These are phyloP conservation scores for Apogon talboti DNA, from an alignment of 2,797 vertebrate species.

Conservation along the genomic window DNA sequence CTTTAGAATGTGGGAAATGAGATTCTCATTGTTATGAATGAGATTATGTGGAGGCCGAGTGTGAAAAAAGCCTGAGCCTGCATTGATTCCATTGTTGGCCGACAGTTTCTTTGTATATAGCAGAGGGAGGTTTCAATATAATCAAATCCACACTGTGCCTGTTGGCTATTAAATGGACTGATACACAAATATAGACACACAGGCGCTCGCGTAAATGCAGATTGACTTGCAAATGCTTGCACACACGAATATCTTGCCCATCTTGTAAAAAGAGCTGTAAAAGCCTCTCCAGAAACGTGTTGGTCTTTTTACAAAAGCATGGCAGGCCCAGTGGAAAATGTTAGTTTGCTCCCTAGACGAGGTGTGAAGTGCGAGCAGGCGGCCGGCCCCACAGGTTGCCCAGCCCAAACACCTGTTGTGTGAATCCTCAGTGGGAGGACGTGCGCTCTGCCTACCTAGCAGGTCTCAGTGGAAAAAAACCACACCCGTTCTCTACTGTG, in stretches of 20 bases:
- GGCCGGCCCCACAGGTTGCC: conserved; percentile 83
- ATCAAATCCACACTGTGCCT: conserved; percentile 82
- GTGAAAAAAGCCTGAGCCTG: conserved; percentile 58
- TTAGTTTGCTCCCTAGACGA: conserved; percentile 79
- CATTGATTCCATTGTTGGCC: conserved; percentile 77
- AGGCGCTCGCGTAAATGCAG: conserved; percentile 69
- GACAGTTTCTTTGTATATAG: conserved; percentile 77
- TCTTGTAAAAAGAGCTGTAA: conserved; percentile 80
- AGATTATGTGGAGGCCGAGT: conserved; percentile 78
- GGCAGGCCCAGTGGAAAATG: conserved; percentile 85
- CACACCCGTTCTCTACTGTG: conserved; percentile 63
- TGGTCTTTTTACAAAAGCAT: conserved; percentile 77
- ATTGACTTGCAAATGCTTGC: conserved; percentile 65
- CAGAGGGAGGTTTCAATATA: conserved; percentile 79
- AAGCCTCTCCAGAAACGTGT: conserved; percentile 76
- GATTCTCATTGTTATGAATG: conserved; percentile 85
- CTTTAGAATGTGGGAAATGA: conserved; percentile 86
- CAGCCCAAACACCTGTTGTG: conserved; percentile 85
- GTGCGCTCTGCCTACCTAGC: conserved; percentile 72
- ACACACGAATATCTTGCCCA: conserved; percentile 67
- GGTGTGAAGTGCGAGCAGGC: conserved; percentile 82
- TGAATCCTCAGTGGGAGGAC: conserved; percentile 81
- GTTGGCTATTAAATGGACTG: conserved; percentile 79
- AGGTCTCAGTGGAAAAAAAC: conserved; percentile 68
- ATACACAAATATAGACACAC: conserved; percentile 76